phyloP scores from a whole-genome alignment of 2,113 vertebrate genomes.

The Halcyon senegalensis region DNA sequence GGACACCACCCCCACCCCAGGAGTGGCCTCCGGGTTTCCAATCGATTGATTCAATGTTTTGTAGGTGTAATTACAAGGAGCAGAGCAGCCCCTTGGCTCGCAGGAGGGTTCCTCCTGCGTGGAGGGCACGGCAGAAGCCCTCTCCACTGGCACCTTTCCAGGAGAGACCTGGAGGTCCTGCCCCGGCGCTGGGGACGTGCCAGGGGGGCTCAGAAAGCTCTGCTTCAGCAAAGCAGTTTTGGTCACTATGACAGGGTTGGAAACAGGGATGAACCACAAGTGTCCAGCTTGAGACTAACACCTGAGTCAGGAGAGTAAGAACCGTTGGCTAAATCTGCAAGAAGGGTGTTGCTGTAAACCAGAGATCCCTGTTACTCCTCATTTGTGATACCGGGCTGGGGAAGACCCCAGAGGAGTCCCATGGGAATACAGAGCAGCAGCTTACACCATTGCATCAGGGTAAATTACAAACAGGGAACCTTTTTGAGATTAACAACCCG shows the following conservation, averaged over 20 bases:
- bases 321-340: too few relatives aligned
- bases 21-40: neutral
- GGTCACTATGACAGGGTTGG: accelerated
- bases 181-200: accelerated
- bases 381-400: neutral
- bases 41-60: accelerated
- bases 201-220: neutral
- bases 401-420: neutral
- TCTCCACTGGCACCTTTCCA: accelerated
- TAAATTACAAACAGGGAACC: neutral
- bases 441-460: accelerated
- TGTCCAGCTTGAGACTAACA: neutral
- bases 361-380: neutral
- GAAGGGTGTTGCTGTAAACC: accelerated
- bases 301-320: neutral
- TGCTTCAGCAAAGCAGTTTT: neutral
- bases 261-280: neutral
- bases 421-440: neutral
- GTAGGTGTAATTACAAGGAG: accelerated
- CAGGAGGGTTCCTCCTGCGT: accelerated
- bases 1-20: accelerated
- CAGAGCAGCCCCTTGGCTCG: neutral
- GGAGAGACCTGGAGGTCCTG: neutral
- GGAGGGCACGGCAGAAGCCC: neutral
- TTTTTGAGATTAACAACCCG: too few relatives aligned